Evolutionary conservation across 2,797 vertebrate species (phyloP).

Genomic region (Schizopygopsis malacanthus): DNA sequence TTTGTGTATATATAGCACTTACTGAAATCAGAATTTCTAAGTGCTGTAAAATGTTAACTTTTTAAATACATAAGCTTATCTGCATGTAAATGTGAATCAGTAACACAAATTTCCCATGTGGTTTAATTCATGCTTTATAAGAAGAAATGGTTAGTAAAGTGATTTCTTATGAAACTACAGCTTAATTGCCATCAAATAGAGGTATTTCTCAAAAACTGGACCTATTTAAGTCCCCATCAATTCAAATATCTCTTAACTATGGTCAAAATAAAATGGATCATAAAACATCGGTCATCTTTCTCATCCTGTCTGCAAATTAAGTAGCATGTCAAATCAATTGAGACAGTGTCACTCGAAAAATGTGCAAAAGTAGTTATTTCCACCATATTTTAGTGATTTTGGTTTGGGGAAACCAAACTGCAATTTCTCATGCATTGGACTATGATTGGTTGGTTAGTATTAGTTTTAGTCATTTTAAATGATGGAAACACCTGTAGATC

Average conservation of each 20-base stretch:
- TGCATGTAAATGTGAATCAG: neutral
- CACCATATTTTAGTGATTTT: neutral
- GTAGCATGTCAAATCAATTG: constrained; percentile 1
- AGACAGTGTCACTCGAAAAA: neutral
- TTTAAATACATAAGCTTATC: neutral
- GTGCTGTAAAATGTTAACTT: constrained; percentile 4
- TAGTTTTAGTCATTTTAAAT: constrained; percentile 17
- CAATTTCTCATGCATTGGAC: neutral
- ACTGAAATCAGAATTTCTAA: neutral
- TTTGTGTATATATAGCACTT: neutral
- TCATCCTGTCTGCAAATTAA: neutral
- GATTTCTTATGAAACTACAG: neutral
- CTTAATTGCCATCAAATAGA: neutral
- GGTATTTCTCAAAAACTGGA: too few species aligned
- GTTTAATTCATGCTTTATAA: neutral
- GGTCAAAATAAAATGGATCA: neutral
- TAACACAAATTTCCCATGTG: neutral
- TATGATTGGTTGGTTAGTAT: neutral
- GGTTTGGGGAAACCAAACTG: neutral
- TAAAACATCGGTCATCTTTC: neutral
- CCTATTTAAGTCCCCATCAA: neutral
- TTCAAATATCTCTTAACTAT: neutral
- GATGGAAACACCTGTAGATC: neutral
- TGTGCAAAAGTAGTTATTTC: neutral
- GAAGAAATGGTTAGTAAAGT: neutral